A percentile compares a stretch with the other conserved stretches of the same genome.
phyloP scores from a whole-genome alignment of 2,797 vertebrate species.

The Spea hammondii region DNA sequence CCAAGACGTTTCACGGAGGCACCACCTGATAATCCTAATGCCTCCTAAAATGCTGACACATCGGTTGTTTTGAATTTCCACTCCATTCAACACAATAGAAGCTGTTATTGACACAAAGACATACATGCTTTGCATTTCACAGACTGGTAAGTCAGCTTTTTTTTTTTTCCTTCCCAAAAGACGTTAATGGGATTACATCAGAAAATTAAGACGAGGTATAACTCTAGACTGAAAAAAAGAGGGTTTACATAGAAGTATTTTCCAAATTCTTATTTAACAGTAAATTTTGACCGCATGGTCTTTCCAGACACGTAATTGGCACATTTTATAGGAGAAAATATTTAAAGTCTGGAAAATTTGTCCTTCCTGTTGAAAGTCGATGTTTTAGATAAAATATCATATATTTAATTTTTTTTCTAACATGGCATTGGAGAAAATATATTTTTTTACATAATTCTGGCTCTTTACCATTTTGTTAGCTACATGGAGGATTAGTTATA shows the following conservation, averaged over 20 bases:
- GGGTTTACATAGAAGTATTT: neutral
- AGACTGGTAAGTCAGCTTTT: slow-evolving; percentile 58
- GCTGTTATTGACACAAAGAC: slow-evolving; percentile 55
- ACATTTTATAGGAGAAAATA: neutral
- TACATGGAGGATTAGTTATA: no score
- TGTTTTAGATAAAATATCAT: neutral
- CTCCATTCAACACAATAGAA: slow-evolving; percentile 52
- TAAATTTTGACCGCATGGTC: no score
- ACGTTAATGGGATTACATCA: slow-evolving; percentile 58
- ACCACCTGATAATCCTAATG: slow-evolving; percentile 19
- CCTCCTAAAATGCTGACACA: slow-evolving; percentile 52
- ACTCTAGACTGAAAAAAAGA: slow-evolving; percentile 28
- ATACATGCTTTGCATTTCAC: slow-evolving; percentile 50
- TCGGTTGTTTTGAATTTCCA: slow-evolving; percentile 53
- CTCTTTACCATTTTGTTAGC: no score
- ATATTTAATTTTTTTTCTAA: neutral
- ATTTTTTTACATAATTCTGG: no score
- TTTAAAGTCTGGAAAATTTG: neutral
- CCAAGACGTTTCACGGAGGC: slow-evolving; percentile 1
- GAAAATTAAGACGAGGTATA: slow-evolving; percentile 55
- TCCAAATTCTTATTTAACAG: no score
- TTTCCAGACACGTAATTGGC: no score
- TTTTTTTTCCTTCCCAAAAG: slow-evolving; percentile 34
- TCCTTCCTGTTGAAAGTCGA: neutral
- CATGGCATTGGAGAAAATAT: no score